Conservation (phyloP, 2,113 vertebrate genomes). For the Nicator chloris region DNA sequence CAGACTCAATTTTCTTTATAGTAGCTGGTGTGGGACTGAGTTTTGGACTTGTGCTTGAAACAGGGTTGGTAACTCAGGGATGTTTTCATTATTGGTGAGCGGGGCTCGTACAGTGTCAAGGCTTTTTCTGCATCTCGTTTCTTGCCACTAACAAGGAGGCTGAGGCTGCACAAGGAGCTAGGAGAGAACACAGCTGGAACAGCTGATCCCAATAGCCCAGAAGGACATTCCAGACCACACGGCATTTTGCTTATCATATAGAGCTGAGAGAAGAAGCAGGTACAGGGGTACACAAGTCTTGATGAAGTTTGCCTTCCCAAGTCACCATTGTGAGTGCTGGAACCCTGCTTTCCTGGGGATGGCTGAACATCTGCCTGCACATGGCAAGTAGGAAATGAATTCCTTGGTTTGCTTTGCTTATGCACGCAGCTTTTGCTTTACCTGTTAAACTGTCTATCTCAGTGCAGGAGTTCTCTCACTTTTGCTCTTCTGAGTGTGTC, state of each 20-base stretch:
- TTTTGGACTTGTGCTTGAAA: background rate
- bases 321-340: accelerated
- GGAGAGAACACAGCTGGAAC: background rate
- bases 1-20: background rate
- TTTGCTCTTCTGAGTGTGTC: background rate
- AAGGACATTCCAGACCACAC: background rate
- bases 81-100: background rate
- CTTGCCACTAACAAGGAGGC: background rate
- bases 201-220: background rate
- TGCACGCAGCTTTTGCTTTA: background rate
- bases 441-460: background rate
- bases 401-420: background rate
- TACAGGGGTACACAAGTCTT: accelerated
- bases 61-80: background rate
- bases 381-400: background rate
- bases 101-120: background rate
- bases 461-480: background rate
- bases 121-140: background rate
- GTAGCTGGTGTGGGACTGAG: background rate
- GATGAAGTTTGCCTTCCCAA: background rate
- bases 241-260: background rate
- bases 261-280: background rate
- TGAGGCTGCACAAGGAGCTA: background rate
- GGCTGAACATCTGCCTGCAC: background rate
- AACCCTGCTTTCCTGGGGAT: background rate